Evolutionary conservation across 2,888 invertebrate species (phyloP).

Genomic region (Syrphus vitripennis): DNA sequence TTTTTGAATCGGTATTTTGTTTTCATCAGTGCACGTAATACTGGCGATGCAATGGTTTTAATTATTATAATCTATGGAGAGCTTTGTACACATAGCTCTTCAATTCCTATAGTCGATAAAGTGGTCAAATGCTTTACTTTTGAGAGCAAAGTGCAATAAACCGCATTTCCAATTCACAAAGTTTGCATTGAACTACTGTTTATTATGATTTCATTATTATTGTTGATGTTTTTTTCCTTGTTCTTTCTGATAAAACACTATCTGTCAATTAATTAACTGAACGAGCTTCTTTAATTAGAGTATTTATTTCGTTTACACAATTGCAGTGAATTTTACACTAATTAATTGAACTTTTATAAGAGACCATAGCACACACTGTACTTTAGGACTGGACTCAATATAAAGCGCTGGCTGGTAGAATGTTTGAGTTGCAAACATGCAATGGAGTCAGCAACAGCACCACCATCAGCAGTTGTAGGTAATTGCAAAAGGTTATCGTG

Average conservation of each 20-base stretch:
- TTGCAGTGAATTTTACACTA: conserved; percentile 63
- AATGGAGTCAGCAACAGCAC: conserved; percentile 7
- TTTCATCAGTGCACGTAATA: not conserved
- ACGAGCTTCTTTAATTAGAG: conserved; percentile 41
- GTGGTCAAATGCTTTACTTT: conserved; percentile 37
- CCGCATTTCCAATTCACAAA: conserved; percentile 17
- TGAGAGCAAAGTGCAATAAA: conserved; percentile 50
- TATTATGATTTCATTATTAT: not conserved
- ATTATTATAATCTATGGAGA: conserved; percentile 52
- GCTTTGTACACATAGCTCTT: conserved; percentile 32
- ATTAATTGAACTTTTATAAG: conserved; percentile 65
- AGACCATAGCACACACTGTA: conserved; percentile 23
- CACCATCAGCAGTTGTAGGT: not conserved
- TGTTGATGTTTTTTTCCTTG: not conserved
- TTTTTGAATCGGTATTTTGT: not conserved
- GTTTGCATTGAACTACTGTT: conserved; percentile 30
- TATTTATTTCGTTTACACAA: conserved; percentile 57
- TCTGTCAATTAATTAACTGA: conserved; percentile 61
- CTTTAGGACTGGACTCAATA: conserved; percentile 11
- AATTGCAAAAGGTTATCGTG: conserved; percentile 67
- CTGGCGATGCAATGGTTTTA: not conserved
- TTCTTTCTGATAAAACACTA: conserved; percentile 31
- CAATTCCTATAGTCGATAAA: conserved; percentile 12
- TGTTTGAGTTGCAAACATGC: conserved; percentile 60
- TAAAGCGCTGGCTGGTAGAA: conserved; percentile 23